Percentiles rank a stretch among this genome's conserved stretches.
Conservation (phyloP, 2,797 vertebrate genomes). For the Geotrypetes seraphini region DNA sequence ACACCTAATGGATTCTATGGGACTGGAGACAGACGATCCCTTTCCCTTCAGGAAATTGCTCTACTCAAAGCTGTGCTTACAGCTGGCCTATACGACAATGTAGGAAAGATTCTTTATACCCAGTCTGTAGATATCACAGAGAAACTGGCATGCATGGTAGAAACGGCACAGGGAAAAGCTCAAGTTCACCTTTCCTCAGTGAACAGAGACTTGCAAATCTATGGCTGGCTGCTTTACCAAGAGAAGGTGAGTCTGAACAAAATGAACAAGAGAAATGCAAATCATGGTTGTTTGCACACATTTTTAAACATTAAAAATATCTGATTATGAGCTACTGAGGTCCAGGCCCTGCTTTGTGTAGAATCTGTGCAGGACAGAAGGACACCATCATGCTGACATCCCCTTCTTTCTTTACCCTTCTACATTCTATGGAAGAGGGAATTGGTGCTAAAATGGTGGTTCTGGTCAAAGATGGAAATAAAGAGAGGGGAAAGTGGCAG, state of each 20-base stretch:
- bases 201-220: slow-evolving; percentile 80
- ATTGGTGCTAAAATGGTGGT: too few species aligned
- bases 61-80: slow-evolving; percentile 81
- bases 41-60: slow-evolving; percentile 63
- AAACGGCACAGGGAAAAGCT: slow-evolving; percentile 88
- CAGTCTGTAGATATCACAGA: slow-evolving; percentile 83
- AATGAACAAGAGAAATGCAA: background rate
- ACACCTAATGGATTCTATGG: slow-evolving; percentile 14
- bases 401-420: too few species aligned
- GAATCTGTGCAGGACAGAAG: too few species aligned
- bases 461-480: too few species aligned
- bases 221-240: slow-evolving; percentile 92
- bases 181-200: slow-evolving; percentile 91
- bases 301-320: background rate
- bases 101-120: slow-evolving; percentile 71
- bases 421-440: too few species aligned
- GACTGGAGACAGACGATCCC: slow-evolving; percentile 13
- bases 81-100: slow-evolving; percentile 86
- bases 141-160: slow-evolving; percentile 70
- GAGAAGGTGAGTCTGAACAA: slow-evolving; percentile 65
- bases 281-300: background rate
- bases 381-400: too few species aligned
- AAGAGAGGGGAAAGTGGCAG: too few species aligned
- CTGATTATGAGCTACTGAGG: too few species aligned
- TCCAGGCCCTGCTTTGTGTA: too few species aligned